Evolutionary conservation across 2,797 vertebrate genomes (phyloP).

Genomic region (Enteromius mattozi): DNA sequence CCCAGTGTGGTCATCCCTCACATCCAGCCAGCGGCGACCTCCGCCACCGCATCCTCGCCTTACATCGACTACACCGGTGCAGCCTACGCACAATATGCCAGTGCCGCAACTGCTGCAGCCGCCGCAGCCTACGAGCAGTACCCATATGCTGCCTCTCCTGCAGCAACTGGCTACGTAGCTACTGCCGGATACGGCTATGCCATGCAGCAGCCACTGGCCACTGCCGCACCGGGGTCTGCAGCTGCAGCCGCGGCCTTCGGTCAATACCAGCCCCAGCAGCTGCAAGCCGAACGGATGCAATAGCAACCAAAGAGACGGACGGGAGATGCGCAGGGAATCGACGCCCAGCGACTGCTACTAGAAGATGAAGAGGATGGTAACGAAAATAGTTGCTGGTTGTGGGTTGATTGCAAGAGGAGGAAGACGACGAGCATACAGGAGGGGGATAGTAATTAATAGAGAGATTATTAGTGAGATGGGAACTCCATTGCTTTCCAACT

Average conservation of each 20-base stretch:
- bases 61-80: slow-evolving; percentile 98
- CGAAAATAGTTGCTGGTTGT: slow-evolving; percentile 50
- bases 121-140: slow-evolving; percentile 94
- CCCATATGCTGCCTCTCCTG: slow-evolving; percentile 92
- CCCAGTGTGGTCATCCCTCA: slow-evolving; percentile 97
- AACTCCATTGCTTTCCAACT: slow-evolving; percentile 82
- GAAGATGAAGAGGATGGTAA: slow-evolving; percentile 60
- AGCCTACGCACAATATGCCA: slow-evolving; percentile 93
- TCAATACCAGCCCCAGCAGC: slow-evolving; percentile 92
- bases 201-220: slow-evolving; percentile 89
- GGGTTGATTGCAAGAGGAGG: slow-evolving; percentile 66
- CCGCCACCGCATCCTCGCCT: slow-evolving; percentile 86
- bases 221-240: slow-evolving; percentile 85
- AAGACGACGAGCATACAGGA: slow-evolving; percentile 53
- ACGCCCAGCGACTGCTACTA: slow-evolving; percentile 63
- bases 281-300: slow-evolving; percentile 98
- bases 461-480: slow-evolving; percentile 74
- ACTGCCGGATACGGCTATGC: slow-evolving; percentile 92
- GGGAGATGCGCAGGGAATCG: slow-evolving; percentile 66
- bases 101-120: slow-evolving; percentile 81
- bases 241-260: slow-evolving; percentile 83
- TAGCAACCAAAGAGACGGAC: slow-evolving; percentile 78
- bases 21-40: slow-evolving; percentile 85
- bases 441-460: slow-evolving; percentile 58
- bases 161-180: slow-evolving; percentile 89